Base-by-base conservation (phyloP, 2,888 invertebrate genomes). In the Corythucha ciliata region DNA sequence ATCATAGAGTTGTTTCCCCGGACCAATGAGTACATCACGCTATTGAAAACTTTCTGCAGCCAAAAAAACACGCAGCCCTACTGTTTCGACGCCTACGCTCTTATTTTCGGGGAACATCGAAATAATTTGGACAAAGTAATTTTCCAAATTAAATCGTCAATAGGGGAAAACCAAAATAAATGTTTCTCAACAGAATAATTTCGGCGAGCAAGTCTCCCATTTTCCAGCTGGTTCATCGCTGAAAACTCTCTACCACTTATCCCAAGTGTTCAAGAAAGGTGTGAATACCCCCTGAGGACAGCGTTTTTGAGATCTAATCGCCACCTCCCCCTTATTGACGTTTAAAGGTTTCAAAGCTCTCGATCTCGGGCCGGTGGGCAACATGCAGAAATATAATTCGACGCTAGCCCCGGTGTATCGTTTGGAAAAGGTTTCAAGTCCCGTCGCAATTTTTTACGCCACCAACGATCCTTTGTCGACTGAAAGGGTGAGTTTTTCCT, bases 141-240 rank as follows among this genome's bases (percentile, higher is more conserved):
- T n/a, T n/a, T n/a, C n/a, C n/a, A 33, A 33, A 33, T 29, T 29
- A 33, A 33, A 33, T n/a, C n/a, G n/a, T 33, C 4, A 33, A 33
- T 33, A 16, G 14, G 18, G 18, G 18, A 16, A 5, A 5, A 16
- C 18, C 18, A 16, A 16, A 33, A 29, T 10, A 29, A 29, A 33
- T 7, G 14, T 7, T 33, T 33, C 14, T 29, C 12, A 7, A 33
- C 18, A 33, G 33, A 7, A 7, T 4, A 33, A 33, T 3, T 4
- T 33, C 16, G 33, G 3, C 14, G 18, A 33, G 18, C 3, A 33
- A 5, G 14, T 33, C 4, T 16, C 14, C 14, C 18, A 33, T 33
- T 16, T 33, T 5, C 33, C 33, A 7, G 18, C 33, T 3, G 33
- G 33, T 5, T 33, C 33, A 5, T 33, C 33, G 7, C 7, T 33